Evolutionary conservation across 2,888 invertebrate genomes (phyloP).

Genomic region (Siphonodentalium dalli): DNA sequence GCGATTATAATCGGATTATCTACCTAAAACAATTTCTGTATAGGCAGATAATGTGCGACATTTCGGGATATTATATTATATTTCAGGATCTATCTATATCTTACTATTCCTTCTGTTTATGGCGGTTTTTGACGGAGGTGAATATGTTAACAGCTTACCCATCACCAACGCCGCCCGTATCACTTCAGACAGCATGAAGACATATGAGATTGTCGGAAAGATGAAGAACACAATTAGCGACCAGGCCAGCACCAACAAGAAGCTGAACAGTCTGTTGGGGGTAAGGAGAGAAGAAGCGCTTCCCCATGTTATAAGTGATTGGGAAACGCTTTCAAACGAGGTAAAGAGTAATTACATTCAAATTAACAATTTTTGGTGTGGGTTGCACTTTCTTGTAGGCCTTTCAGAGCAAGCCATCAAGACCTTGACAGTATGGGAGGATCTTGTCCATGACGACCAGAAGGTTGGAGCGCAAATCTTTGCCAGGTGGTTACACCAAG

Average conservation of each 20-base stretch:
- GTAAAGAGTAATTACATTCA: slow-evolving; percentile 1
- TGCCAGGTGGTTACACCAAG: too few species aligned
- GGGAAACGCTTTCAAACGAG: slow-evolving; percentile 5
- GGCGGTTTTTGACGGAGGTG: too few species aligned
- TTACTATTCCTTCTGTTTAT: too few species aligned
- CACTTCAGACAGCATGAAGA: too few species aligned
- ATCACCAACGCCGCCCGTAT: too few species aligned
- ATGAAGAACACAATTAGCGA: slow-evolving; percentile 12
- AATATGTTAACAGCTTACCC: too few species aligned
- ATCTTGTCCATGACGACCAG: slow-evolving; percentile 9
- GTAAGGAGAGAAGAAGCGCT: slow-evolving; percentile 13
- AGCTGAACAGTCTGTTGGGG: slow-evolving; percentile 11
- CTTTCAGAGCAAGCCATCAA: slow-evolving; percentile 22
- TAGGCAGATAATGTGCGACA: too few species aligned
- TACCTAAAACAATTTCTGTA: too few species aligned
- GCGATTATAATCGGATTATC: too few species aligned
- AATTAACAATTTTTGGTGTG: slow-evolving; percentile 27
- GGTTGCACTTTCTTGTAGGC: slow-evolving; percentile 24
- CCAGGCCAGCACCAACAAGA: slow-evolving; percentile 17
- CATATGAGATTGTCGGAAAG: slow-evolving; percentile 4
- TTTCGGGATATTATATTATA: too few species aligned
- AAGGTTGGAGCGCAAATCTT: slow-evolving; percentile 19
- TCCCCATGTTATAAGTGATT: slow-evolving; percentile 17
- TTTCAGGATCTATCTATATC: too few species aligned
- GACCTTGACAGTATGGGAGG: slow-evolving; percentile 19